Evolutionary conservation across 2,797 vertebrate genomes (phyloP), one percentile per base, ranked within the genome.

Genomic region (Sarcophilus harrisii): DNA sequence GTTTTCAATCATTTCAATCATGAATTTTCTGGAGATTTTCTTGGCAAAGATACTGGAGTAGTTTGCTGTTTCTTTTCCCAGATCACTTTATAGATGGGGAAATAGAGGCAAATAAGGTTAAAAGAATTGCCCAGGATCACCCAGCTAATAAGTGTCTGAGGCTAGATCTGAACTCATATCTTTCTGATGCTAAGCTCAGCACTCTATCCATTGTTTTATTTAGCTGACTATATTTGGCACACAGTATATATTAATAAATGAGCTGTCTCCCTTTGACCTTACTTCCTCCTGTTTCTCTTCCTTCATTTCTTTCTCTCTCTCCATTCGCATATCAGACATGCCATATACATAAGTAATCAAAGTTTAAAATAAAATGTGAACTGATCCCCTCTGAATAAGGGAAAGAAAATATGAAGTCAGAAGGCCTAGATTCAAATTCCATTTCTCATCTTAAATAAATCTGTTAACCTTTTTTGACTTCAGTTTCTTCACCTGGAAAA

Each of bases 251-350:
- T 38, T n/a, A n/a, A 38, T n/a, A n/a, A 38, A 73, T n/a, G 16
- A 18, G 16, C 62, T 13, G n/a, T 6, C n/a, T 29, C 38, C 38
- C 14, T 57, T 49, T 57, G 73, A 30, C 1, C 16, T 29, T 10
- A 5, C 4, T 6, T 4, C 45, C 12, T 29, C 8, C 45, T 13
- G 24, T 14, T 21, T 21, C 10, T 30, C 4, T 57, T 1, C 14
- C 18, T 10, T 24, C 1, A 2, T 3, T 1, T 27, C 8, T 3
- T 1, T 21, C 5, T 1, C 12, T 38, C 30, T 57, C 57, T 24
- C 54, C 27, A 32, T 57, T 3, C 8, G 24, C 54, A 57, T 10
- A 14, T 21, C 5, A 5, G 5, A 28, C 21, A 32, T 58, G 18
- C 10, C n/a, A 12, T 58, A 0, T 18, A 16, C 5, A 0, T 2